Base-by-base conservation (phyloP, 1,140 invertebrate genomes). In the Stratiolaelaps scimitus region DNA sequence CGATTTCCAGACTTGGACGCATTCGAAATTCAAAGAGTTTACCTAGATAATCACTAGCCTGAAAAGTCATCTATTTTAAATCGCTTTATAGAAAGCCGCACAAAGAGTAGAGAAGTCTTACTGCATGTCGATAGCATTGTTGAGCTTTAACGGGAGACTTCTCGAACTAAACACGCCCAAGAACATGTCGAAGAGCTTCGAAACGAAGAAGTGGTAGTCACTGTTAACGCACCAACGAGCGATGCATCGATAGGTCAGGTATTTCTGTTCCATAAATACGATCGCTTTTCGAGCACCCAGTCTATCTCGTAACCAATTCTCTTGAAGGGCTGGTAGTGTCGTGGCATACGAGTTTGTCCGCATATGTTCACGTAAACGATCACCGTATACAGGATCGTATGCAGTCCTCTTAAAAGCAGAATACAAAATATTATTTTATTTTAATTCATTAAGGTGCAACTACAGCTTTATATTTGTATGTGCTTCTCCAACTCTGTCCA, bases 211-310 rank as follows among this genome's bases (percentile, higher is more conserved):
- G 15, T 20, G 53, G 23, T 60, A 60, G 53, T 60, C 23, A 26
- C 53, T 60, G 53, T 60, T 60, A 26, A 60, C 53, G 23, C 53
- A 60, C 53, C 53, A 60, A 34, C 53, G 53, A 29, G 53, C 53
- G 15, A 60, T 60, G 23, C 53, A 60, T 60, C 34, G 26, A 17
- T 15, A 60, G 2, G 53, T 60, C 1, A 60, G 23, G 34, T 60
- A 60, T 60, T 60, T 60, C 53, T 60, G n/a, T 10, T 60, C 53
- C 53, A 60, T 60, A 34, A 60, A 60, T 17, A 60, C 53, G 23
- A 60, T 60, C 15, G 53, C 53, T 26, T 26, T 60, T 34, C 34
- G 15, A 17, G 13, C 2, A 29, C 17, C 53, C 13, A 60, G 53
- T 19, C 23, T 15, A 60, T 60, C 53, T 17, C 53, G 53, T 17